Evolutionary conservation across 2,888 invertebrate genomes (phyloP).

Genomic region (Drosophila rellima): DNA sequence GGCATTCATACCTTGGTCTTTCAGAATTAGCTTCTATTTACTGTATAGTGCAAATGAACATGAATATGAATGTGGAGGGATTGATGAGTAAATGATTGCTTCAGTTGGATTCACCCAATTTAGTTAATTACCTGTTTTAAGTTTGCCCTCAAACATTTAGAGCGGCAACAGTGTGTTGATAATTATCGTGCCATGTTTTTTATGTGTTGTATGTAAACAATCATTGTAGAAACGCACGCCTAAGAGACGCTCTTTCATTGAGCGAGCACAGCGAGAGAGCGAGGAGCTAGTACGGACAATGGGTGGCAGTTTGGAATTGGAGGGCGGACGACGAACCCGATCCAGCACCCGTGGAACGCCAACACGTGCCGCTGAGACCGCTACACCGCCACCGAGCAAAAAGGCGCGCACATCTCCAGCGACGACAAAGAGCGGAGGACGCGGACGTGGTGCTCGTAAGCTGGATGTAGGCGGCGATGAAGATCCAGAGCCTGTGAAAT

Average conservation of each 20-base stretch:
- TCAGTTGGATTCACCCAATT: conserved; percentile 15
- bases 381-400: conserved; percentile 84
- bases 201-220: conserved; percentile 39
- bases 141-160: not conserved
- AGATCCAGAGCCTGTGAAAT: conserved; percentile 63
- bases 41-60: conserved; percentile 21
- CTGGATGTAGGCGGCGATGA: conserved; percentile 71
- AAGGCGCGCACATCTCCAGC: conserved; percentile 80
- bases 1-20: conserved; percentile 37
- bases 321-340: conserved; percentile 84
- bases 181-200: conserved; percentile 12
- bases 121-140: conserved; percentile 4
- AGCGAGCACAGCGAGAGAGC: conserved; percentile 85
- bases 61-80: conserved; percentile 19
- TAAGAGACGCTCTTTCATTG: conserved; percentile 84
- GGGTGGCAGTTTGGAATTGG: conserved; percentile 84
- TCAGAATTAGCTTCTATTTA: conserved; percentile 33
- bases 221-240: conserved; percentile 84
- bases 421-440: conserved; percentile 62
- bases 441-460: conserved; percentile 83
- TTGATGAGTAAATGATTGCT: conserved; percentile 26
- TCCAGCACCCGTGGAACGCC: conserved; percentile 85
- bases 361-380: conserved; percentile 71
- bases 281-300: conserved; percentile 85
- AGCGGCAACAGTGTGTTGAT: conserved; percentile 11